phyloP scores from a whole-genome alignment of 35 echinoderm and acorn worm species.

The Diadema setosum region DNA sequence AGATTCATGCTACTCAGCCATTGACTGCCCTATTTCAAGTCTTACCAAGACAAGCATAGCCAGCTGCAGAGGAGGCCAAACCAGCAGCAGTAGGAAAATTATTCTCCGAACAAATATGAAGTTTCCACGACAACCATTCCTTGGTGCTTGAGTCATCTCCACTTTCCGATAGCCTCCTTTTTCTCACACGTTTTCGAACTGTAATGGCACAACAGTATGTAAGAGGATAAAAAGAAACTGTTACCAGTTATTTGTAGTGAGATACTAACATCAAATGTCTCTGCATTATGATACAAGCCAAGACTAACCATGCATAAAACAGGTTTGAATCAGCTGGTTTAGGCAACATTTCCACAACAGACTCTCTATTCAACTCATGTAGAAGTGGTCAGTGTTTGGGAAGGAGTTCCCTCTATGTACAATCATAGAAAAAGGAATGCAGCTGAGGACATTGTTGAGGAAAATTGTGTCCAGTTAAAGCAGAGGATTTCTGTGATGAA shows the following conservation, averaged over 20 bases:
- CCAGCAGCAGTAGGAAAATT: slow-evolving; percentile 98
- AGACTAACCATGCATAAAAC: background rate
- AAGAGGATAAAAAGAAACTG: background rate
- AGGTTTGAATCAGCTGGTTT: background rate
- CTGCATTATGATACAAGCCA: background rate
- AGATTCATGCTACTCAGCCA: too few species aligned
- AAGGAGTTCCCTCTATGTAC: too few species aligned
- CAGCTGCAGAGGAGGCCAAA: slow-evolving; percentile 94
- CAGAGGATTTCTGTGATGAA: too few species aligned
- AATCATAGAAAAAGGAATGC: too few species aligned
- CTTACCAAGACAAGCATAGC: slow-evolving; percentile 97
- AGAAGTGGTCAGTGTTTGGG: too few species aligned
- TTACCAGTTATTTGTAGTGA: background rate
- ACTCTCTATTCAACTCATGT: background rate
- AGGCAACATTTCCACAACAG: background rate
- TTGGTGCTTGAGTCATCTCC: background rate
- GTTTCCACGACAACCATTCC: slow-evolving; percentile 66
- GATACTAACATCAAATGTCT: background rate
- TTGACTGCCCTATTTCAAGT: too few species aligned
- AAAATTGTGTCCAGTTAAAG: too few species aligned
- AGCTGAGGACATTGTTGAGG: too few species aligned
- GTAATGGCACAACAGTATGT: background rate
- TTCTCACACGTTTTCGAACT: slow-evolving; percentile 63
- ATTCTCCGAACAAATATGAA: slow-evolving; percentile 94
- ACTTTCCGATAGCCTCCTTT: slow-evolving; percentile 33